Evolutionary conservation across 2,113 vertebrate genomes (phyloP), one percentile per base, ranked within the genome.

Genomic region (Archocentrus centrarchus): DNA sequence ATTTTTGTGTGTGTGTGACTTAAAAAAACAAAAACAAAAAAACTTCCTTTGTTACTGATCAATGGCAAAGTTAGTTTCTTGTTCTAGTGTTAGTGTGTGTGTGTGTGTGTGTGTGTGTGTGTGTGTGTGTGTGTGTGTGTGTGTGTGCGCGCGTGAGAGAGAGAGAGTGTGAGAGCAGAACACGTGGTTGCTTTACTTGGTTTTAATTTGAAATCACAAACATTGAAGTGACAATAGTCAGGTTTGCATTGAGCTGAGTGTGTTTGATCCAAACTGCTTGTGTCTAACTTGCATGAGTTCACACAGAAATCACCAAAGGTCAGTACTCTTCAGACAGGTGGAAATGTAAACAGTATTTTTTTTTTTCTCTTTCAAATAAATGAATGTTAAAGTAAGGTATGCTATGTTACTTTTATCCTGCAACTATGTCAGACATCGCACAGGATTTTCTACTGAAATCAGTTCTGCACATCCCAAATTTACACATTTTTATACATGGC

Each of bases 271-370:
- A 66, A 87, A 79, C 39, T 2, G 17, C 84, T 77, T 88, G 32
- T 87, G 82, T 92, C 73, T 77, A 70, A 86, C 59, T 80, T 81
- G 78, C 76, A 80, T 47, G 77, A 80, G 86, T 35, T 57, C n/a
- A 78, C 41, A 81, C 30, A 86, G 70, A 88, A 84, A 68, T 73
- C 79, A 73, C 64, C 80, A 59, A 44, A 37, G 75, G 79, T 79
- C 75, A 59, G 81, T 61, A 18, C 81, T 88, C 88, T 86, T 86
- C 68, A 24, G 80, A 89, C 77, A 68, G 75, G 53, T 90, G 75
- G 80, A 92, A 92, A 89, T 90, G 83, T 91, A 92, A 90, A 92
- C 80, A 80, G 86, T 92, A 76, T 93, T 93, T 88, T 85, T 93
- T 93, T 85, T 93, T 93, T 77, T 70, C 60, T 60, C 80, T 85